Evolutionary conservation across 2,888 invertebrate genomes (phyloP), one percentile per base, ranked within the genome.

Genomic region (Drosophila affinis): DNA sequence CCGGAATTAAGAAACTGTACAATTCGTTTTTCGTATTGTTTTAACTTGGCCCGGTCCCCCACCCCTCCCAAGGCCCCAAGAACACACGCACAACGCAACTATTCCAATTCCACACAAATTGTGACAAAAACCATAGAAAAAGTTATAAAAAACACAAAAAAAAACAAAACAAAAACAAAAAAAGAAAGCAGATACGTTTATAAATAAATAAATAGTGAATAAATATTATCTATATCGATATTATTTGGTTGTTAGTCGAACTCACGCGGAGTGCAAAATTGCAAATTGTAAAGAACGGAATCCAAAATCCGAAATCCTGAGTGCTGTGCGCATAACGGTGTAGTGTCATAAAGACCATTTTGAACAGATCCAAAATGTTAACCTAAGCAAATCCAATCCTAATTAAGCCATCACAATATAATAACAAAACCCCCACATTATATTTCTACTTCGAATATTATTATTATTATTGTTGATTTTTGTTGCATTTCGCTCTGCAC

Each of bases 1-100:
- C 96, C 55, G 96, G 96, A 73, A 96, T 96, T 90, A 96, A 96
- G 93, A 96, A 96, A 92, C 93, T 96, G 91, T 96, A 96, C 93
- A 96, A 96, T 93, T 96, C 96, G 73, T 96, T 96, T 93, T 96
- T 96, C 92, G 96, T 96, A 81, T 94, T 96, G 92, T 96, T 96
- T 93, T 96, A 96, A 96, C 93, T 89, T 58, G 53, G 53, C 47
- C 59, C 46, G 74, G 69, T 69, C 52, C 55, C 45, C 45, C n/a
- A 54, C 48, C 34, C 64, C 64, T 18, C 34, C 53, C 57, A 63
- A 68, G 47, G 63, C 63, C 56, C 59, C 49, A 80, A 76, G 71
- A 76, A 78, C 46, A 52, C 48, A 67, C 84, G 87, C 87, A 87
- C 84, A 83, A 84, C 78, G 76, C 67, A 84, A 78, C 77, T 79